Percentiles rank a stretch among this genome's conserved stretches.
These are phyloP conservation scores for Tanypteryx hageni DNA, from an alignment of 2,888 invertebrate genomes.

Conservation along the genomic window DNA sequence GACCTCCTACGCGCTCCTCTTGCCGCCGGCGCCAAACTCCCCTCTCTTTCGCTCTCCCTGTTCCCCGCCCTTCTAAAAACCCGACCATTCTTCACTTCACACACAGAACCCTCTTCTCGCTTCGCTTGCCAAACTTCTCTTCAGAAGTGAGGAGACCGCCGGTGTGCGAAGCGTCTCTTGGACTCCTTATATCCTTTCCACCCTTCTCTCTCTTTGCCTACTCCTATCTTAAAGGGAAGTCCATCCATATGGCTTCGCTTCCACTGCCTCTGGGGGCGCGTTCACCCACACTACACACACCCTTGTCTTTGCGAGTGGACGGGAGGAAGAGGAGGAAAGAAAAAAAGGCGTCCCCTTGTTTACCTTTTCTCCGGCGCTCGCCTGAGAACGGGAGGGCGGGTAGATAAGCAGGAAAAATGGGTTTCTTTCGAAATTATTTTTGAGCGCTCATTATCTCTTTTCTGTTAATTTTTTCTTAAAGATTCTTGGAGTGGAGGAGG, in stretches of 20 bases:
- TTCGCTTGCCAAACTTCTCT: not conserved
- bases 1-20: not conserved
- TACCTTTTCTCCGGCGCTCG: not conserved
- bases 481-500: not conserved
- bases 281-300: not conserved
- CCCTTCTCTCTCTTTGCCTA: too few relatives aligned
- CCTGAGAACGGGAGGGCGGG: not conserved
- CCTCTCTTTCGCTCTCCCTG: not conserved
- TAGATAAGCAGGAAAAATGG: not conserved
- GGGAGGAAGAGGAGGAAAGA: not conserved
- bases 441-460: constrained; percentile 1
- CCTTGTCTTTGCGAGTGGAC: constrained; percentile 5
- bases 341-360: not conserved
- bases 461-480: not conserved
- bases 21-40: constrained; percentile 32
- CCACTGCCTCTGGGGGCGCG: not conserved
- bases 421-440: not conserved
- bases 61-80: too few relatives aligned
- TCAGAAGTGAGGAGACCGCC: not conserved
- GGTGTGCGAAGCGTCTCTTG: not conserved
- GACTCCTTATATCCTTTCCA: too few relatives aligned
- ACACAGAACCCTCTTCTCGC: not conserved
- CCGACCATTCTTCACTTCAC: not conserved
- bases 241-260: not conserved
- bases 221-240: not conserved